Conservation (phyloP, 2,113 vertebrate genomes). For the Tragelaphus scriptus region DNA sequence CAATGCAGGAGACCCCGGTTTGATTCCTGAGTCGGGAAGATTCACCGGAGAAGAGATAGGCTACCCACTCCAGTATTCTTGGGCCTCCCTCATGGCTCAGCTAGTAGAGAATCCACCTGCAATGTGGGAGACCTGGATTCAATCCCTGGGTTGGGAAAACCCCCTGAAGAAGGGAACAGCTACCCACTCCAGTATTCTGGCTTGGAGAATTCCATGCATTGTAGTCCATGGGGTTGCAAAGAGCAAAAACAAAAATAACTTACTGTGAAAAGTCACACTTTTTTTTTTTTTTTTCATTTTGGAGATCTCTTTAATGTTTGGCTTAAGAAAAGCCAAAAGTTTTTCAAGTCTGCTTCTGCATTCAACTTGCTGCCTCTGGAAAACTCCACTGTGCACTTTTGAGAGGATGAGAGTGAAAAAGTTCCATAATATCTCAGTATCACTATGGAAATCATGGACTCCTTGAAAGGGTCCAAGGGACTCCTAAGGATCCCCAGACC, state of each 20-base stretch:
- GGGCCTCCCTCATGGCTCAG: neutral
- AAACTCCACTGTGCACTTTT: neutral
- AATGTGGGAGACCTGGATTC: neutral
- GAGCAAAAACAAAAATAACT: conserved; percentile 17
- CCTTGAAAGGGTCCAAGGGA: neutral
- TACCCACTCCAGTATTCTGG: neutral
- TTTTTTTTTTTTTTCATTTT: neutral
- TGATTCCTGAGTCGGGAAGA: neutral
- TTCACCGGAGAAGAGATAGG: neutral
- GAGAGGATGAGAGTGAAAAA: neutral
- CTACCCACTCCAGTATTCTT: neutral
- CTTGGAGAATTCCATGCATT: neutral
- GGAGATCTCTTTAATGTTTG: neutral
- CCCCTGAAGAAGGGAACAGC: neutral
- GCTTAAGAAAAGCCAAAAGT: neutral
- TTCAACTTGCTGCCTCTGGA: neutral
- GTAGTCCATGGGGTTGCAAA: neutral
- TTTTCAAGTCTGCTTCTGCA: neutral
- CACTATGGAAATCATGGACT: neutral
- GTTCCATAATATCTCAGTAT: neutral
- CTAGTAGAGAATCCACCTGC: neutral
- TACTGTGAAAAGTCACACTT: neutral
- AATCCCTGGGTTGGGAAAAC: neutral
- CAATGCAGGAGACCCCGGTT: neutral
- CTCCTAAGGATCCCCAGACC: neutral